These are phyloP conservation scores for Homarus gammarus DNA, from an alignment of 2,888 invertebrate species.

Conservation along the genomic window DNA sequence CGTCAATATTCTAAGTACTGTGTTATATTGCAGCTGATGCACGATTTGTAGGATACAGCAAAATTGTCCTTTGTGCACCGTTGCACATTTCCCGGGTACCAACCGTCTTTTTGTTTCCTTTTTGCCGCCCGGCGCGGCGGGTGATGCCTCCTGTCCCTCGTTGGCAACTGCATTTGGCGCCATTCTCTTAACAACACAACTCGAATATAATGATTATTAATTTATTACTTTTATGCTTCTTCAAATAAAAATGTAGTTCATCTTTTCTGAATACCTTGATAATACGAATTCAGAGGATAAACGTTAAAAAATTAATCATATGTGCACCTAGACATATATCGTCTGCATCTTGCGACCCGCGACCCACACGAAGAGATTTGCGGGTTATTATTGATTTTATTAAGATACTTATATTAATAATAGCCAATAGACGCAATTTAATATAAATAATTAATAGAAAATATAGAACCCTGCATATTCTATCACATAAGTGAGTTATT, in stretches of 20 bases:
- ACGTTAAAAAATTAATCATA: background rate
- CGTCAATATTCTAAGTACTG: background rate
- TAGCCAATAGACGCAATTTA: background rate
- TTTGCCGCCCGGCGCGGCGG: background rate
- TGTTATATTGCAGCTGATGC: background rate
- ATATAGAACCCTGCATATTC: background rate
- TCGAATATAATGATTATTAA: too few species aligned
- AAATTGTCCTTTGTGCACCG: background rate
- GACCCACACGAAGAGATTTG: conserved; percentile 1
- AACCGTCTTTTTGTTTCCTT: background rate
- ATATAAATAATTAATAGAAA: background rate
- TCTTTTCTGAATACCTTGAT: too few species aligned
- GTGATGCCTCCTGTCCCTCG: background rate
- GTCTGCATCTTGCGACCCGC: conserved; percentile 27
- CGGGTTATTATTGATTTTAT: background rate
- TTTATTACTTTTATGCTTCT: too few species aligned
- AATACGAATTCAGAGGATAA: background rate
- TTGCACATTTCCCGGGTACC: background rate
- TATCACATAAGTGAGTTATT: background rate
- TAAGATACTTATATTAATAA: background rate
- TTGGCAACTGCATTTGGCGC: background rate
- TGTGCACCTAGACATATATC: background rate
- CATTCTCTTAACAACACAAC: background rate
- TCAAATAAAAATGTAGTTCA: too few species aligned
- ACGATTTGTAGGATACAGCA: too few species aligned